These are phyloP conservation scores for Heteropelma amictum DNA, from an alignment of 2,888 invertebrate genomes.

Conservation along the genomic window DNA sequence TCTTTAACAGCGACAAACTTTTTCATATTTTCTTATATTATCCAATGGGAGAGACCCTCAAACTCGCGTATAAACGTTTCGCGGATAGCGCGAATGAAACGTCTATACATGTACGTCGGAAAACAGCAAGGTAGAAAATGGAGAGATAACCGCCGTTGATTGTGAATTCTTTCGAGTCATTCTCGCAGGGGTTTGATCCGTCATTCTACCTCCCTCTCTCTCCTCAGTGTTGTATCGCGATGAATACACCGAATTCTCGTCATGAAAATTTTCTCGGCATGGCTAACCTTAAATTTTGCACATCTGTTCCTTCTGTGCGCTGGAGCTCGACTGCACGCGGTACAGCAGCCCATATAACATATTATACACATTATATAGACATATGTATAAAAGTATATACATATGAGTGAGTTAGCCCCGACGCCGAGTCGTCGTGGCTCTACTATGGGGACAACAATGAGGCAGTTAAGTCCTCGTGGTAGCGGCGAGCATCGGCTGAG, in stretches of 20 bases:
- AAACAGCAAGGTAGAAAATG: background rate
- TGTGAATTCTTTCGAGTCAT: constrained; percentile 35
- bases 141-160: too few species aligned
- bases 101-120: background rate
- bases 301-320: constrained; percentile 68
- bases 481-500: constrained; percentile 69
- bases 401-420: constrained; percentile 31
- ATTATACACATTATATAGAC: constrained; percentile 5
- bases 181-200: constrained; percentile 18
- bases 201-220: background rate
- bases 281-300: constrained; percentile 72
- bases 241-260: constrained; percentile 33
- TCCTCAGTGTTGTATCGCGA: constrained; percentile 28
- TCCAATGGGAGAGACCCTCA: constrained; percentile 3
- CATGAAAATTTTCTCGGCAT: constrained; percentile 55
- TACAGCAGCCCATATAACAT: constrained; percentile 11
- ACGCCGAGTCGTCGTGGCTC: constrained; percentile 40
- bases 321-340: constrained; percentile 65
- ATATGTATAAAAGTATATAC: background rate
- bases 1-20: constrained; percentile 26
- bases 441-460: constrained; percentile 72
- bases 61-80: background rate
- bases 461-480: constrained; percentile 72
- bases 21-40: constrained; percentile 49
- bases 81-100: background rate